These are phyloP conservation scores for Oscarella lobularis DNA, from an alignment of 37 sponge, comb jelly and placozoan genomes.

Conservation along the genomic window DNA sequence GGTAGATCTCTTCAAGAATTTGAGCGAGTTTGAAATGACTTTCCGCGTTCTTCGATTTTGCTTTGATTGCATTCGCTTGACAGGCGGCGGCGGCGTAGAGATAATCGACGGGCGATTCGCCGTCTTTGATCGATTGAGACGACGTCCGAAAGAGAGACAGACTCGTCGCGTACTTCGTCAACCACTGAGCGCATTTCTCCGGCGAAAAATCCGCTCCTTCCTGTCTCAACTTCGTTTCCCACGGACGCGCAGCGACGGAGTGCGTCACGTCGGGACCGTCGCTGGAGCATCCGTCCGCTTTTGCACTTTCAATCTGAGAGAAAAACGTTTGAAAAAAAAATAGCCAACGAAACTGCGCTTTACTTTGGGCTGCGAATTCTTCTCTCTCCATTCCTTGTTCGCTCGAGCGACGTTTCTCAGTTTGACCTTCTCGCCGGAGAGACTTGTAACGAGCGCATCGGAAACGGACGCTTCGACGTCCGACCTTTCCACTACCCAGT, in stretches of 20 bases:
- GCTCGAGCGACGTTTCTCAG: not conserved
- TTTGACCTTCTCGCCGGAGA: not conserved
- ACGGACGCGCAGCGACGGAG: not conserved
- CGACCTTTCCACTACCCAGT: constrained; percentile 36
- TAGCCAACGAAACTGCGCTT: too few species aligned
- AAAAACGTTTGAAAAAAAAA: not conserved
- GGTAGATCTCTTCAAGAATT: constrained; percentile 79
- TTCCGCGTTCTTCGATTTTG: constrained; percentile 24
- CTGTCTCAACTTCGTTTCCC: not conserved
- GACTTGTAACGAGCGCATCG: not conserved
- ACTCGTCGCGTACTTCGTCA: not conserved
- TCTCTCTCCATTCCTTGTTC: not conserved
- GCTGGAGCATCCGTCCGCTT: not conserved
- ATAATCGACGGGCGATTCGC: not conserved
- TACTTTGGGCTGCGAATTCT: not conserved
- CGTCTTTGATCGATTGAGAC: not conserved
- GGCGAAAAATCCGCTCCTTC: not conserved
- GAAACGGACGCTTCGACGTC: constrained; percentile 14
- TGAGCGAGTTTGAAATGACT: constrained; percentile 61
- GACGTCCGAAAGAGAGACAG: not conserved
- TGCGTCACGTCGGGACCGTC: constrained; percentile 1
- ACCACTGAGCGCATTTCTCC: not conserved
- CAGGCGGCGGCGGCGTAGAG: constrained; percentile 2
- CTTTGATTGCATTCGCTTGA: constrained; percentile 61
- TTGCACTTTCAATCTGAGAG: not conserved